These are phyloP conservation scores for Cetoscarus ocellatus DNA, from an alignment of 2,797 vertebrate genomes.

Conservation along the genomic window DNA sequence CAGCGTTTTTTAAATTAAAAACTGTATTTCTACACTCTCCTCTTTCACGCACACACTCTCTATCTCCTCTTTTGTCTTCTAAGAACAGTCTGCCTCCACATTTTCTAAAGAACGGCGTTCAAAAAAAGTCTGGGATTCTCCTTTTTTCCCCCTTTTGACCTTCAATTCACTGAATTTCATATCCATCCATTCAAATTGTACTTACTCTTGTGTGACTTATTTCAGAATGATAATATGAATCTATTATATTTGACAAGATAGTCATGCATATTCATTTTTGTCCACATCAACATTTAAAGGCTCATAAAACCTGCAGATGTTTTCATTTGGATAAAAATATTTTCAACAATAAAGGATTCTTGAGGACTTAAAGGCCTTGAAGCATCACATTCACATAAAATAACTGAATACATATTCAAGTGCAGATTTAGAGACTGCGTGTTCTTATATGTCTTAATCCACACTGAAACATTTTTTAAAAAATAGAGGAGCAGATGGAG, in stretches of 20 bases:
- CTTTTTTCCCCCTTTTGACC: constrained; percentile 64
- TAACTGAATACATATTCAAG: constrained; percentile 28
- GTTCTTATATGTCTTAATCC: not conserved
- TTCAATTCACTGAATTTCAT: constrained; percentile 70
- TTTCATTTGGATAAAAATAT: constrained; percentile 34
- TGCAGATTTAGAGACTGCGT: not conserved
- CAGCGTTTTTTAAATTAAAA: constrained; percentile 78
- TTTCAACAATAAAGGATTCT: constrained; percentile 25
- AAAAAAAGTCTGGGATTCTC: constrained; percentile 74
- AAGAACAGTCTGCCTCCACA: constrained; percentile 62
- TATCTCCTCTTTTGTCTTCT: constrained; percentile 71
- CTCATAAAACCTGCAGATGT: constrained; percentile 6
- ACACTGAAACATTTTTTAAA: not conserved
- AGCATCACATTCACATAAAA: constrained; percentile 32
- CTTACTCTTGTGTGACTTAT: constrained; percentile 50
- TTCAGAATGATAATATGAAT: constrained; percentile 52
- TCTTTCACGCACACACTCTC: constrained; percentile 3
- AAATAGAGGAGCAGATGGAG: constrained; percentile 1
- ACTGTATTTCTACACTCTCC: constrained; percentile 49
- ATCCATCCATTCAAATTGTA: constrained; percentile 49
- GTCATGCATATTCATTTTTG: constrained; percentile 38
- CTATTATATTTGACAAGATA: constrained; percentile 41
- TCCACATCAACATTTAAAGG: constrained; percentile 9
- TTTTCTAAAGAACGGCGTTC: constrained; percentile 67
- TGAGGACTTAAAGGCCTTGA: constrained; percentile 35